Evolutionary conservation across 2,113 vertebrate genomes (phyloP).

Genomic region (Sylvia atricapilla): DNA sequence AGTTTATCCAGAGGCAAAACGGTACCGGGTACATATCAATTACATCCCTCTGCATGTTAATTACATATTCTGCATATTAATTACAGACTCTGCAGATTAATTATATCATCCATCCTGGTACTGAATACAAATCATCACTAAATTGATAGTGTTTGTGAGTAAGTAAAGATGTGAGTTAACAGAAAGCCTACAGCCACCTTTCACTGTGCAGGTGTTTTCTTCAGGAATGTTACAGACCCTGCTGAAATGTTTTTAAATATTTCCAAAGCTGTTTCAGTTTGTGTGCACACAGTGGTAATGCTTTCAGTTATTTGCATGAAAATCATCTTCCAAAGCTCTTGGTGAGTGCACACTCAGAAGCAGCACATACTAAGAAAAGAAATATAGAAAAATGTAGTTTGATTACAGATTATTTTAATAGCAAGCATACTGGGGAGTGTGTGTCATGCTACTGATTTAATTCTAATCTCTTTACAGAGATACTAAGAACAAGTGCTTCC

Average conservation of each 20-base stretch:
- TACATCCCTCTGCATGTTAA: not conserved
- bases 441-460: not conserved
- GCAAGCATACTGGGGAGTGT: not conserved
- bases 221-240: not conserved
- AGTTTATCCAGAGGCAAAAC: not conserved
- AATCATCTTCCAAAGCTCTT: not conserved
- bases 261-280: not conserved
- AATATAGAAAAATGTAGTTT: not conserved
- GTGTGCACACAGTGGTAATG: not conserved
- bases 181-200: not conserved
- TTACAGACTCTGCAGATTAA: not conserved
- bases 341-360: not conserved
- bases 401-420: not conserved
- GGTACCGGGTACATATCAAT: not conserved
- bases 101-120: not conserved
- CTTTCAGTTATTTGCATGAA: not conserved
- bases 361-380: not conserved
- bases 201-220: not conserved
- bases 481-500: not conserved
- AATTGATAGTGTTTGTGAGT: not conserved
- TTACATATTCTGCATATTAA: not conserved
- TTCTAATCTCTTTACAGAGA: conserved; percentile 30
- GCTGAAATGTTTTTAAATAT: not conserved
- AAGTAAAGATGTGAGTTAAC: not conserved
- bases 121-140: not conserved